Conservation (phyloP, 2,797 vertebrate genomes). For the Hippoglossus hippoglossus region DNA sequence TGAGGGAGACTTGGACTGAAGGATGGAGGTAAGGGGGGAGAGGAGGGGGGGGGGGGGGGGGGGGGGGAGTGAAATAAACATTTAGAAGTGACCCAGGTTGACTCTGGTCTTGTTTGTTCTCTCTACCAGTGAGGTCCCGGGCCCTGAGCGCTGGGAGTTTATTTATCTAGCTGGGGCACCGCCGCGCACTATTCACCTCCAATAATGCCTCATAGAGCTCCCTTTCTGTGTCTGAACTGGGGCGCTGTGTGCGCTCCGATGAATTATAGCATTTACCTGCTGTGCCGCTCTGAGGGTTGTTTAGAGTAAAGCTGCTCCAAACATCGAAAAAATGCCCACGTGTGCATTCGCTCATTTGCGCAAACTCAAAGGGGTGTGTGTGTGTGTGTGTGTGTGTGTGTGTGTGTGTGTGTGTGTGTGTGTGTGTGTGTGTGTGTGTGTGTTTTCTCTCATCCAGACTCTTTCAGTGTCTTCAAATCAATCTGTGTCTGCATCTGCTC, state of each 20-base stretch:
- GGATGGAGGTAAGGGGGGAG: slow-evolving; percentile 28
- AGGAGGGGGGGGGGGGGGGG: slow-evolving; percentile 52
- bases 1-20: slow-evolving; percentile 72
- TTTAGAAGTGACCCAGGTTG: slow-evolving; percentile 88
- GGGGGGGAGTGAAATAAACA: slow-evolving; percentile 84
- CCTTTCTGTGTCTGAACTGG: slow-evolving; percentile 85
- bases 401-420: slow-evolving; percentile 29
- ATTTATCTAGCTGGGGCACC: slow-evolving; percentile 89
- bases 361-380: slow-evolving; percentile 37
- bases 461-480: slow-evolving; percentile 42
- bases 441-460: slow-evolving; percentile 26
- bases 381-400: slow-evolving; percentile 5
- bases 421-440: slow-evolving; percentile 17
- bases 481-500: slow-evolving; percentile 21
- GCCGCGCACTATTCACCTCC: slow-evolving; percentile 84
- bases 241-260: slow-evolving; percentile 82
- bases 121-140: slow-evolving; percentile 89
- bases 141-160: slow-evolving; percentile 85
- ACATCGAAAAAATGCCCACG: slow-evolving; percentile 68
- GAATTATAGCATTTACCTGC: slow-evolving; percentile 88
- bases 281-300: slow-evolving; percentile 79
- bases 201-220: slow-evolving; percentile 87
- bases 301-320: slow-evolving; percentile 81
- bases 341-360: slow-evolving; percentile 72
- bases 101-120: slow-evolving; percentile 90